phyloP scores from a whole-genome alignment of 2,113 vertebrate species.

The Hippoglossus stenolepis region DNA sequence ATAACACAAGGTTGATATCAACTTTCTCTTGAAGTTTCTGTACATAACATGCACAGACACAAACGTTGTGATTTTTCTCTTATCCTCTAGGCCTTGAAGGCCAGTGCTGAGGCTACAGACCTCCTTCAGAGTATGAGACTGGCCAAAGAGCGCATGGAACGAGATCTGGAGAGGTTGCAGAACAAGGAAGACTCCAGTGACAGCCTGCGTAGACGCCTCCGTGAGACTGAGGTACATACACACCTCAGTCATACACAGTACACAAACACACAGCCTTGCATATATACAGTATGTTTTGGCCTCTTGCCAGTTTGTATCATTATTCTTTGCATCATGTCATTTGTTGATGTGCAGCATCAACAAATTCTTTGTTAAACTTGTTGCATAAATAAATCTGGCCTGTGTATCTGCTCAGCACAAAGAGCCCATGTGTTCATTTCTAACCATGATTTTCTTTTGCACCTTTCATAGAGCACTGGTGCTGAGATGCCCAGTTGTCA shows the following conservation, averaged over 20 bases:
- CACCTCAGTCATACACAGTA: not conserved
- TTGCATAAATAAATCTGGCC: constrained; percentile 39
- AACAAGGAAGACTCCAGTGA: constrained; percentile 94
- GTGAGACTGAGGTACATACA: constrained; percentile 90
- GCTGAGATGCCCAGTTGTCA: constrained; percentile 9
- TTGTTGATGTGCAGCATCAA: not conserved
- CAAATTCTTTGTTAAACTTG: constrained; percentile 22
- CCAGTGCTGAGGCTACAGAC: constrained; percentile 94
- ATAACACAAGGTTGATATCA: not conserved
- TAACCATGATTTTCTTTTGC: constrained; percentile 31
- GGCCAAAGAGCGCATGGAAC: constrained; percentile 94
- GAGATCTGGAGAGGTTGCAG: constrained; percentile 93
- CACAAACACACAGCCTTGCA: not conserved
- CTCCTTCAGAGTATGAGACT: constrained; percentile 92
- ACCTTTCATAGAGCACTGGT: constrained; percentile 25
- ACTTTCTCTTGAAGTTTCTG: not conserved
- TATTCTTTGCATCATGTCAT: not conserved
- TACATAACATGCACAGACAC: not conserved
- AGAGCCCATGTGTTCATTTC: constrained; percentile 26
- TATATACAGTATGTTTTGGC: not conserved
- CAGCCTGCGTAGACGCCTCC: constrained; percentile 92
- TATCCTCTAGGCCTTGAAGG: constrained; percentile 88
- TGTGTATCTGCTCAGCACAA: constrained; percentile 22
- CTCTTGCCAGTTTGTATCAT: not conserved
- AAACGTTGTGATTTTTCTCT: not conserved